Conservation (phyloP, 2,888 invertebrate genomes). For the Trissonchulus sp. region DNA sequence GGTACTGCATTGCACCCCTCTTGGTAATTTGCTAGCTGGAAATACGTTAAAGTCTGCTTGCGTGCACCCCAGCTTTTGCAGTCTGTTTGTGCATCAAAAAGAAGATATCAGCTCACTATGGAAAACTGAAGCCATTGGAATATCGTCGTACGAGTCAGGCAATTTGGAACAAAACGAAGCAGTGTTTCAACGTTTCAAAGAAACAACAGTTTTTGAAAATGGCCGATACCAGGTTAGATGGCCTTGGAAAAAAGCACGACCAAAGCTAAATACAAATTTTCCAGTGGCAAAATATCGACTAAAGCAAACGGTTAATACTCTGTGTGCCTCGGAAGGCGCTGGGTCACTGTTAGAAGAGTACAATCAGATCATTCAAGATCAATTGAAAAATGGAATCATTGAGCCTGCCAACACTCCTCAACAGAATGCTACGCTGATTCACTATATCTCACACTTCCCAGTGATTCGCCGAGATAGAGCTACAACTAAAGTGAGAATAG, state of each 20-base stretch:
- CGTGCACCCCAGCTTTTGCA: no score
- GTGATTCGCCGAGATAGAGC: background rate
- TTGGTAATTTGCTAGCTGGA: no score
- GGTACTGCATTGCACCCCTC: no score
- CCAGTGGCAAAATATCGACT: background rate
- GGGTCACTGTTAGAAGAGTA: background rate
- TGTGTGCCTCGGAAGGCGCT: background rate
- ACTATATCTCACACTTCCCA: conserved; percentile 5
- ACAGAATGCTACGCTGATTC: background rate
- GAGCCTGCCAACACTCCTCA: background rate
- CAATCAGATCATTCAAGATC: conserved; percentile 6
- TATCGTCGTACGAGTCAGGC: background rate
- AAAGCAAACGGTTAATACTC: background rate
- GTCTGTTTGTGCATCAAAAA: no score
- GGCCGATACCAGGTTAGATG: no score
- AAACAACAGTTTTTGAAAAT: no score
- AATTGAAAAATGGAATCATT: background rate
- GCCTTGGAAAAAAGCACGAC: background rate
- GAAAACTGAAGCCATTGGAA: no score
- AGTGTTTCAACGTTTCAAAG: background rate
- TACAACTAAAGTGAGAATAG: conserved; percentile 6
- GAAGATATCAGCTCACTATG: no score
- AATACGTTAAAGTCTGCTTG: no score
- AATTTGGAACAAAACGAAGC: background rate
- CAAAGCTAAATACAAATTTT: conserved; percentile 1